Base-by-base conservation (phyloP, 2,797 vertebrate genomes). In the Gymnocypris eckloni region DNA sequence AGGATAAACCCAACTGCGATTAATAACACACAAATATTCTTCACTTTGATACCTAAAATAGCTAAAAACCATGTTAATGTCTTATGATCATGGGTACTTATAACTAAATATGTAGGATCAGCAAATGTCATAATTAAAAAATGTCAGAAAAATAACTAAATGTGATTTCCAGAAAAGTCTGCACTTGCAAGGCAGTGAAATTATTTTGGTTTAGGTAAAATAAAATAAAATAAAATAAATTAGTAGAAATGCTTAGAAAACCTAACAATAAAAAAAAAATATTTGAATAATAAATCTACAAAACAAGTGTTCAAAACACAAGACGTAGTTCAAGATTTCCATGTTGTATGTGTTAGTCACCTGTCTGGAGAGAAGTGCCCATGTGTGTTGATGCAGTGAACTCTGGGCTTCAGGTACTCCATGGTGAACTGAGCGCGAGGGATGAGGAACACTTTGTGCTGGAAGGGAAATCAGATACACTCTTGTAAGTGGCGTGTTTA, bases 361-460 rank as follows among this genome's bases (percentile, higher is more conserved):
- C 97, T 98, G 93, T 97, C 94, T 64, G 96, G 94, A n/a, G 92
- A 92, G 83, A 98, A 98, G 0, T 92, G 91, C 6, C 98, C 97
- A 0, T 98, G 97, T 28, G 92, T 91, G 33, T 95, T 94, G 92
- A 98, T 95, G 89, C 98, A 99, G 89, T 94, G 96, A 69, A 97
- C 94, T 66, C 91, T 95, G 0, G 97, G 97, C 54, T 96, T 94
- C 0, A 98, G 87, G 1, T 96, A 94, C 92, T 99, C 97, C 92
- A 96, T 78, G 59, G 93, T 96, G 89, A 98, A 99, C 73, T 93
- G 92, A 2, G 94, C 94, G 84, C 86, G 84, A 0, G 97, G 97
- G 9, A 98, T 87, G 88, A 99, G 92, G 88, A 93, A 96, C 10
- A 97, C 91, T 69, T 98, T 95, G 90, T 97, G 94, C 98, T 99